Conservation (phyloP, 2,888 invertebrate genomes). For the Athalia rosae region DNA sequence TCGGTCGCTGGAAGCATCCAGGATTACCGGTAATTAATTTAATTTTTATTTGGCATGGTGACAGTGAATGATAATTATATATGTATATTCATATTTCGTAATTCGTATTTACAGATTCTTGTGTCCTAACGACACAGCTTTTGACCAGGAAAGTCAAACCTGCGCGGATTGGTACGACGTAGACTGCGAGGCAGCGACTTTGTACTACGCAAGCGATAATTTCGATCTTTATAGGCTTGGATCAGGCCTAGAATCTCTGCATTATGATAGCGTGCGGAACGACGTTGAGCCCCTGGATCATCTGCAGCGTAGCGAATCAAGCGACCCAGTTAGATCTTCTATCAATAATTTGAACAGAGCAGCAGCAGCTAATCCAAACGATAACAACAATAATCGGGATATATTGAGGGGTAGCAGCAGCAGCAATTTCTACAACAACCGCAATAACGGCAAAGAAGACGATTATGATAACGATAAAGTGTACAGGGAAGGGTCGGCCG, state of each 20-base stretch:
- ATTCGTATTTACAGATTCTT: constrained; percentile 80
- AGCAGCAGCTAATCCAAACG: constrained; percentile 61
- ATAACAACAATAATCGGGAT: constrained; percentile 58
- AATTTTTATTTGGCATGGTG: background rate
- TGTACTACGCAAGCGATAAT: constrained; percentile 88
- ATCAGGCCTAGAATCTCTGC: constrained; percentile 77
- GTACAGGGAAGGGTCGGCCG: constrained; percentile 74
- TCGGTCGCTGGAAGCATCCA: constrained; percentile 81
- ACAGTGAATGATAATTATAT: background rate
- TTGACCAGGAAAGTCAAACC: constrained; percentile 94
- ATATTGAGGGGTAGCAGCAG: constrained; percentile 62
- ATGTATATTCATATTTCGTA: background rate
- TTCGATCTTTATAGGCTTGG: constrained; percentile 90
- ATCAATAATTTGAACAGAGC: constrained; percentile 63
- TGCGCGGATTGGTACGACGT: constrained; percentile 95
- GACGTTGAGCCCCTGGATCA: constrained; percentile 70
- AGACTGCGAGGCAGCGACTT: constrained; percentile 87
- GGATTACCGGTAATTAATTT: constrained; percentile 67
- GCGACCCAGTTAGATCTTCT: constrained; percentile 72
- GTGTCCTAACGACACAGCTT: constrained; percentile 92
- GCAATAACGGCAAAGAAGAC: constrained; percentile 73
- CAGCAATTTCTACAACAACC: constrained; percentile 68
- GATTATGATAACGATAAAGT: constrained; percentile 74
- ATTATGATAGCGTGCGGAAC: constrained; percentile 69
- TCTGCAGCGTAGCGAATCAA: constrained; percentile 72